Evolutionary conservation across 2,113 vertebrate genomes (phyloP).

Genomic region (Nipponia nippon): DNA sequence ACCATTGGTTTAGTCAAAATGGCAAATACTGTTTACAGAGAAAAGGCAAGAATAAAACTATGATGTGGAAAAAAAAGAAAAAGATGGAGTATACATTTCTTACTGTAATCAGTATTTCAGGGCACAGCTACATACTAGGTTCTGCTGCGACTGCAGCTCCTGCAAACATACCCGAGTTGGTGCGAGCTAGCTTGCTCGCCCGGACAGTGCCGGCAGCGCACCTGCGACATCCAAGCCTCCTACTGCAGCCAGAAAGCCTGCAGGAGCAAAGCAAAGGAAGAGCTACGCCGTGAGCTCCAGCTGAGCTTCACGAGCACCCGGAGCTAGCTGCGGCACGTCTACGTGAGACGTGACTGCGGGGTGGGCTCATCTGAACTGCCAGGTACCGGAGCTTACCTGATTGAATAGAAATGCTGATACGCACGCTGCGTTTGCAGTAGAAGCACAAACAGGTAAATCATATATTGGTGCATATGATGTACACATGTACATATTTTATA

Average conservation of each 20-base stretch:
- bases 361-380: neutral
- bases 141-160: neutral
- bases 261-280: neutral
- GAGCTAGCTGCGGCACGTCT: neutral
- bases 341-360: fast-evolving
- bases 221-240: fast-evolving
- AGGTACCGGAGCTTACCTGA: neutral
- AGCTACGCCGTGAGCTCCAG: neutral
- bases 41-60: neutral
- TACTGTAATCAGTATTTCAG: neutral
- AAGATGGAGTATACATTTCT: neutral
- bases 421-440: neutral
- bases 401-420: neutral
- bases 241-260: neutral
- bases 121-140: neutral
- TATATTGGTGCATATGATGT: neutral
- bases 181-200: fast-evolving
- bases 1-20: neutral
- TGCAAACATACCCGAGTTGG: fast-evolving
- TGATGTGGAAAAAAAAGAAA: neutral
- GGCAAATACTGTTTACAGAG: neutral
- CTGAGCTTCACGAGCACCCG: neutral
- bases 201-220: neutral
- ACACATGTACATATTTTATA: conserved; percentile 27
- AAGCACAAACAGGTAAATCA: neutral